phyloP scores from a whole-genome alignment of 35 echinoderm and acorn worm genomes.

The Lytechinus pictus region DNA sequence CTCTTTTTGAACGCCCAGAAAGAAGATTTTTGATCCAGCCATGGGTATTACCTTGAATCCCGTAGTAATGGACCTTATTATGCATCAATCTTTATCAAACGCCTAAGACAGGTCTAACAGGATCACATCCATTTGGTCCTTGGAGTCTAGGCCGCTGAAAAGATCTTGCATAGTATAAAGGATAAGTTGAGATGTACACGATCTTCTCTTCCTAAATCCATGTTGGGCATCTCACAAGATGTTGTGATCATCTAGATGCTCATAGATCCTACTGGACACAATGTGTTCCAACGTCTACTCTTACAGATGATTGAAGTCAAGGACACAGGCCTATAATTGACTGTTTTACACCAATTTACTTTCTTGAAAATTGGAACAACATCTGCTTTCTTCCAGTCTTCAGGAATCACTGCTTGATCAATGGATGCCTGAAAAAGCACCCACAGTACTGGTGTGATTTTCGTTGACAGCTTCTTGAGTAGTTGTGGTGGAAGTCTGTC shows the following conservation, averaged over 20 bases:
- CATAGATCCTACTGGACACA: constrained; percentile 16
- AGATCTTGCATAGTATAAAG: constrained; percentile 31
- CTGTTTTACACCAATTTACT: not conserved
- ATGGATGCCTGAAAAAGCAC: too few relatives aligned
- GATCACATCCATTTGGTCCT: not conserved
- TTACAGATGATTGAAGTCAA: not conserved
- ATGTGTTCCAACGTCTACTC: constrained; percentile 16
- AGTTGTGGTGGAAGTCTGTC: too few relatives aligned
- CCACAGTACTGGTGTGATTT: too few relatives aligned
- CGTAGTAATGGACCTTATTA: constrained; percentile 52
- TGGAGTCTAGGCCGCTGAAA: not conserved
- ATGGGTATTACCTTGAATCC: not conserved
- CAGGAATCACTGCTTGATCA: not conserved
- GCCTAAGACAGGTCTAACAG: constrained; percentile 53
- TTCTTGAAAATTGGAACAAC: not conserved
- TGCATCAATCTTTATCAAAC: constrained; percentile 50
- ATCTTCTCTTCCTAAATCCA: constrained; percentile 56
- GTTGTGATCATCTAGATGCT: constrained; percentile 46
- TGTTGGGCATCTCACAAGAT: constrained; percentile 43
- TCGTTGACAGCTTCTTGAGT: too few relatives aligned
- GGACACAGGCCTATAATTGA: constrained; percentile 4
- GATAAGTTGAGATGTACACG: constrained; percentile 62
- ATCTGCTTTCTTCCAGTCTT: not conserved
- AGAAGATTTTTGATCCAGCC: constrained; percentile 22
- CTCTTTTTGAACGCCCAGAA: not conserved